phyloP scores from a whole-genome alignment of 1,140 invertebrate genomes.

The Hermetia illucens region DNA sequence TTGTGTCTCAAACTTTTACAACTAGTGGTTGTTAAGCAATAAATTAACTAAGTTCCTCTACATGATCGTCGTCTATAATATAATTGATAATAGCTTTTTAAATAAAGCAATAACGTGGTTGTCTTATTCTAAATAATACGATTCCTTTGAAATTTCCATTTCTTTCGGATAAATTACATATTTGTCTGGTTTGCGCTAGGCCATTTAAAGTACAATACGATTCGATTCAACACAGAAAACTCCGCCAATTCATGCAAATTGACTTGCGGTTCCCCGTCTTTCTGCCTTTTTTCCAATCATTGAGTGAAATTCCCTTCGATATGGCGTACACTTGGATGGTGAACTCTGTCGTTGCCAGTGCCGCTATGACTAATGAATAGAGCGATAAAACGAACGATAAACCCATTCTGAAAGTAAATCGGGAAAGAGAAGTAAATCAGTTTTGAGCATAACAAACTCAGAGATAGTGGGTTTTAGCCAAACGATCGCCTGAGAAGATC shows the following conservation, averaged over 20 bases:
- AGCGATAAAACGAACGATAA: constrained; percentile 22
- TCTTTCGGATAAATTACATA: no score
- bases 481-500: not conserved
- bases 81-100: no score
- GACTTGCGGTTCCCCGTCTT: constrained; percentile 6
- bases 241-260: not conserved
- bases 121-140: no score
- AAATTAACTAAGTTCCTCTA: no score
- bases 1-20: no score
- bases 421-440: not conserved
- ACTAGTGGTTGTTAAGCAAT: no score
- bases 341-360: constrained; percentile 13
- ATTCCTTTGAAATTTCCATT: no score
- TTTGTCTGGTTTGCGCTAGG: no score
- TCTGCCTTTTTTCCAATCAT: constrained; percentile 24
- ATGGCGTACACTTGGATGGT: constrained; percentile 16
- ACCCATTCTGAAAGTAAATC: constrained; percentile 13
- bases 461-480: not conserved
- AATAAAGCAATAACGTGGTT: no score
- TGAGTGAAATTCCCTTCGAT: constrained; percentile 16
- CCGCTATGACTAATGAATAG: constrained; percentile 19
- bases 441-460: not conserved
- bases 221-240: no score
- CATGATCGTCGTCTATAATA: no score
- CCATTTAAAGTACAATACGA: no score